phyloP scores from a whole-genome alignment of 2,888 invertebrate genomes.

The Mimumesa dahlbomi region DNA sequence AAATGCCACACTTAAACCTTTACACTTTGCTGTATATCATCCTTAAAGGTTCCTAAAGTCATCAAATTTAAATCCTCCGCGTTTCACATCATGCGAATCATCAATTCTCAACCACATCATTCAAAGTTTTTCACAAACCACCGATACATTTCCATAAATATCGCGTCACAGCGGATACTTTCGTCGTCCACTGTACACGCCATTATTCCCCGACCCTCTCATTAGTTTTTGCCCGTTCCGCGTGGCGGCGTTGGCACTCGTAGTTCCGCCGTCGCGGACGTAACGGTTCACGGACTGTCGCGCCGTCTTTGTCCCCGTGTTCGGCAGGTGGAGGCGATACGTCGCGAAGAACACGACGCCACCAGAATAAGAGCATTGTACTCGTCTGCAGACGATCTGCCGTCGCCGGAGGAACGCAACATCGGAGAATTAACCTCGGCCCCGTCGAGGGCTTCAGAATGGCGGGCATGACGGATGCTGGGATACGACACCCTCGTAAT shows the following conservation, averaged over 20 bases:
- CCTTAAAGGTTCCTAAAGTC: too few species aligned
- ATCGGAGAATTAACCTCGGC: constrained; percentile 10
- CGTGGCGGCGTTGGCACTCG: too few species aligned
- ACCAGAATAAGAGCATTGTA: neutral
- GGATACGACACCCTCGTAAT: constrained; percentile 33
- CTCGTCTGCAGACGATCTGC: constrained; percentile 9
- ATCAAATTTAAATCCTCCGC: too few species aligned
- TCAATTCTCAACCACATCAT: too few species aligned
- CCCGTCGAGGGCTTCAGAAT: constrained; percentile 2
- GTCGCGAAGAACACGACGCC: neutral
- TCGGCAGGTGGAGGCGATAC: constrained; percentile 1
- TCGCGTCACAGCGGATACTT: too few species aligned
- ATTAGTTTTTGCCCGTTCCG: neutral
- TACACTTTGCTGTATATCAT: too few species aligned
- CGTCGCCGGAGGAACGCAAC: neutral
- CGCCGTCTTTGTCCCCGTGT: constrained; percentile 14
- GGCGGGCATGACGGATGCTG: constrained; percentile 21
- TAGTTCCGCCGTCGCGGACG: too few species aligned
- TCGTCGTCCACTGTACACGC: too few species aligned
- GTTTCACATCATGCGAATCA: too few species aligned
- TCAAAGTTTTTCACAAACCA: too few species aligned
- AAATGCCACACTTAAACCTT: too few species aligned
- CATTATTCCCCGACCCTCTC: neutral
- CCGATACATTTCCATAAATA: too few species aligned
- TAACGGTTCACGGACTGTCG: constrained; percentile 18